A percentile compares a stretch with the other conserved stretches of the same genome.
Evolutionary conservation across 2,797 vertebrate genomes (phyloP).

Genomic region (Chiroxiphia lanceolata): DNA sequence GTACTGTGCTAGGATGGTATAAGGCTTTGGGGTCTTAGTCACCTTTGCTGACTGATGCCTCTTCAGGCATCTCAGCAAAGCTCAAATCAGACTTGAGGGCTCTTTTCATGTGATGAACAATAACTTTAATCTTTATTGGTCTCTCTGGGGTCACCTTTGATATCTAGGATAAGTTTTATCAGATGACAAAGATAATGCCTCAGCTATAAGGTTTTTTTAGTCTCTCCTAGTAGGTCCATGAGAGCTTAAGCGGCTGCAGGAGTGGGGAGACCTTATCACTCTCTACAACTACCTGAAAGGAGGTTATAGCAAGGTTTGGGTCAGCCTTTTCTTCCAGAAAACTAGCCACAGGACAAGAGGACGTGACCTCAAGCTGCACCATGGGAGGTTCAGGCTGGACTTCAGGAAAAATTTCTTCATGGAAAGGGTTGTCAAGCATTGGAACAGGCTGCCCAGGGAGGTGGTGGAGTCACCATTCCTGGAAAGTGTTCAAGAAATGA

Average conservation of each 20-base stretch:
- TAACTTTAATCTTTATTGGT: background rate
- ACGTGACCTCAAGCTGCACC: background rate
- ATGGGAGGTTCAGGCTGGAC: background rate
- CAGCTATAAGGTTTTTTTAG: background rate
- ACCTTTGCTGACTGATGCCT: background rate
- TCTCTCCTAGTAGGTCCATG: background rate
- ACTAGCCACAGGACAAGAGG: background rate
- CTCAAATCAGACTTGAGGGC: background rate
- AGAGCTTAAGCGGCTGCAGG: background rate
- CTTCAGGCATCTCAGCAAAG: background rate
- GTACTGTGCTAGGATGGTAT: fast-evolving
- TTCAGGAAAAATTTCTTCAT: background rate
- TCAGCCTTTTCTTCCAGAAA: background rate
- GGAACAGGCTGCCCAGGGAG: background rate
- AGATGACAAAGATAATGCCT: background rate
- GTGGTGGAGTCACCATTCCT: background rate
- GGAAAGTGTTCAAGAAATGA: background rate
- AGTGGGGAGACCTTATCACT: background rate
- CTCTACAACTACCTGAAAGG: background rate
- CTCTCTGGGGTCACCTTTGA: background rate
- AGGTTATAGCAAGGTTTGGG: background rate
- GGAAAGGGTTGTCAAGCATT: background rate
- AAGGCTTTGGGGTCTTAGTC: background rate
- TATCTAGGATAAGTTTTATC: background rate
- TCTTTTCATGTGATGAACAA: background rate